These are phyloP conservation scores for Nannoperca obscura DNA, from an alignment of 2,797 vertebrate genomes.

Conservation along the genomic window DNA sequence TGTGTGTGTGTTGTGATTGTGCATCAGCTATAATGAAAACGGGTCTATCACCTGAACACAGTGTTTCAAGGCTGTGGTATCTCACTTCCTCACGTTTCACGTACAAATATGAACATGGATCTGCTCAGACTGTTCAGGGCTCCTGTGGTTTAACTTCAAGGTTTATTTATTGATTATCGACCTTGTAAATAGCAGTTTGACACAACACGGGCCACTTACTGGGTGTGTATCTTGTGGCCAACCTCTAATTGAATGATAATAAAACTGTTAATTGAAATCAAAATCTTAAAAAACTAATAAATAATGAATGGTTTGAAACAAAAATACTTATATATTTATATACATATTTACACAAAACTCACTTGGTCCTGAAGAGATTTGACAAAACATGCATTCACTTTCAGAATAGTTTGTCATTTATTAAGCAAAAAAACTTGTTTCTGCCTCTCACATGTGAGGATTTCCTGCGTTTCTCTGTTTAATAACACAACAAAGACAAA, in stretches of 20 bases:
- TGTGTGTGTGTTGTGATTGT: constrained; percentile 26
- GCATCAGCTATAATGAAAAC: constrained; percentile 21
- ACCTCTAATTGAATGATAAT: too few species aligned
- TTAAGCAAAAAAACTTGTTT: neutral
- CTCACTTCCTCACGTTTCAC: neutral
- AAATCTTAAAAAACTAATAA: neutral
- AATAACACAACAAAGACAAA: neutral
- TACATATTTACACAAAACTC: neutral
- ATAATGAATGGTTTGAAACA: neutral
- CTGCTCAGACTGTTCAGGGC: neutral
- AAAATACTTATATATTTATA: too few species aligned
- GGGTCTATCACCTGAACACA: neutral
- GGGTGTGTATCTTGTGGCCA: neutral
- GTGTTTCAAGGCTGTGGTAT: neutral
- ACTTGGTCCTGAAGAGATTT: neutral
- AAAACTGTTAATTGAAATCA: too few species aligned
- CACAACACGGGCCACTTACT: neutral
- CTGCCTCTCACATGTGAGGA: neutral
- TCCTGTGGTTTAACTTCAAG: neutral
- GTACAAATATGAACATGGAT: neutral
- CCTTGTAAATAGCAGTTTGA: neutral
- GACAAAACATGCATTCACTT: neutral
- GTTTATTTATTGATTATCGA: neutral
- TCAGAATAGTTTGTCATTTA: neutral
- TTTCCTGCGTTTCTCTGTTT: neutral